phyloP scores from a whole-genome alignment of 2,888 invertebrate species.

The Lasiommata megera region DNA sequence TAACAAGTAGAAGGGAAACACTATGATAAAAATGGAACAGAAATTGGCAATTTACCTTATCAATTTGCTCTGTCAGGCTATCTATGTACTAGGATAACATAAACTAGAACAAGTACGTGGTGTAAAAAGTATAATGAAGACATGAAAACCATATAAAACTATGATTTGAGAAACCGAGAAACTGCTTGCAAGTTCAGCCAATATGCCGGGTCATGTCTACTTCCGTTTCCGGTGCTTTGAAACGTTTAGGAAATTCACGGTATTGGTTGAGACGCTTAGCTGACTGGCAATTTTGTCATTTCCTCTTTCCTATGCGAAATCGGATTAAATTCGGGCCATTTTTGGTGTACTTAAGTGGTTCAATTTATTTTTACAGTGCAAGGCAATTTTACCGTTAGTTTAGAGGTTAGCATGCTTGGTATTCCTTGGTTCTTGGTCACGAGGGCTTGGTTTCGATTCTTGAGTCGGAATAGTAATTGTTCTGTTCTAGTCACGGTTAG shows the following conservation, averaged over 20 bases:
- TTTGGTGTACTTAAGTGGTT: not conserved
- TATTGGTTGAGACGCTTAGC: slow-evolving; percentile 20
- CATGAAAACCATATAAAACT: not conserved
- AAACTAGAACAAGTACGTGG: too few relatives aligned
- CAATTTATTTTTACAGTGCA: slow-evolving; percentile 1
- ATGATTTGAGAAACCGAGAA: not conserved
- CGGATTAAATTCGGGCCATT: not conserved
- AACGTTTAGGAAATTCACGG: slow-evolving; percentile 11
- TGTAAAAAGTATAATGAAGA: too few relatives aligned
- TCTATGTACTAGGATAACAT: too few relatives aligned
- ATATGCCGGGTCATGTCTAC: slow-evolving; percentile 22
- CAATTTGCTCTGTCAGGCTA: too few relatives aligned
- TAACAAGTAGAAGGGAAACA: too few relatives aligned
- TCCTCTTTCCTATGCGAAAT: slow-evolving; percentile 2
- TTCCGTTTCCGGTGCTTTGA: slow-evolving; percentile 22
- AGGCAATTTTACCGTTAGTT: not conserved
- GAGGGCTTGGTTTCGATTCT: too few relatives aligned
- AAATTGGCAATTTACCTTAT: too few relatives aligned
- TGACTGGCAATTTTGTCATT: slow-evolving; percentile 20
- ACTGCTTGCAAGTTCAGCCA: slow-evolving; percentile 12
- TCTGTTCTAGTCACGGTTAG: too few relatives aligned
- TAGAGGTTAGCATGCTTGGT: too few relatives aligned
- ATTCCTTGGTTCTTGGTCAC: too few relatives aligned
- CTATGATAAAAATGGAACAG: too few relatives aligned
- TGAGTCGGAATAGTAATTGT: too few relatives aligned